Evolutionary conservation across 2,888 invertebrate genomes (phyloP).

Genomic region (Epinotia brunnichana): DNA sequence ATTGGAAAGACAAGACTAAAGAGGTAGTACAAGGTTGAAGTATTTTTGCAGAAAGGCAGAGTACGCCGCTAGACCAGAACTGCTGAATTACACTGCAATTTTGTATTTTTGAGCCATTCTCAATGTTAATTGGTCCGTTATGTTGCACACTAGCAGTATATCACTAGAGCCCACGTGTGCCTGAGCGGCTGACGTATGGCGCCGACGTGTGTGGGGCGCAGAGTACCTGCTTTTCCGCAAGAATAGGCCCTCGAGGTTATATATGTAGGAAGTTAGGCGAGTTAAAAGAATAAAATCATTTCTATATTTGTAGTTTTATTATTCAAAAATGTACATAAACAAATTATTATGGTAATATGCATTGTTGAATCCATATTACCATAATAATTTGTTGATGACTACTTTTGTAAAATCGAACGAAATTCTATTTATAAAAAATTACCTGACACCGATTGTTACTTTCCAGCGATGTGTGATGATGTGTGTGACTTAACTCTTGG

Average conservation of each 20-base stretch:
- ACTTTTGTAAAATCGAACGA: too few relatives aligned
- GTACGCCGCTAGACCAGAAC: too few relatives aligned
- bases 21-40: too few relatives aligned
- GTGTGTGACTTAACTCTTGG: too few relatives aligned
- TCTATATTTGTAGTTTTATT: not conserved
- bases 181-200: conserved; percentile 12
- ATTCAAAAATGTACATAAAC: not conserved
- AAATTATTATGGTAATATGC: too few relatives aligned
- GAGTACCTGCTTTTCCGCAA: conserved; percentile 19
- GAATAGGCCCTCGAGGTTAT: conserved; percentile 1
- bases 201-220: conserved; percentile 10
- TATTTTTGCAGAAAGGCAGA: too few relatives aligned
- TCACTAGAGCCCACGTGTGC: conserved; percentile 21
- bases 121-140: not conserved
- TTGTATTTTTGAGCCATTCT: not conserved
- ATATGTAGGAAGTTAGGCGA: conserved; percentile 49
- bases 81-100: not conserved
- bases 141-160: conserved; percentile 1
- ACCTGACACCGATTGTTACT: too few relatives aligned
- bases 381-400: too few relatives aligned
- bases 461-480: too few relatives aligned
- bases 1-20: too few relatives aligned
- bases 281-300: conserved; percentile 44
- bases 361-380: too few relatives aligned
- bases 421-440: too few relatives aligned